A percentile compares a stretch with the other conserved stretches of the same genome.
Conservation (phyloP, 2,113 vertebrate genomes). For the Corynorhinus townsendii region DNA sequence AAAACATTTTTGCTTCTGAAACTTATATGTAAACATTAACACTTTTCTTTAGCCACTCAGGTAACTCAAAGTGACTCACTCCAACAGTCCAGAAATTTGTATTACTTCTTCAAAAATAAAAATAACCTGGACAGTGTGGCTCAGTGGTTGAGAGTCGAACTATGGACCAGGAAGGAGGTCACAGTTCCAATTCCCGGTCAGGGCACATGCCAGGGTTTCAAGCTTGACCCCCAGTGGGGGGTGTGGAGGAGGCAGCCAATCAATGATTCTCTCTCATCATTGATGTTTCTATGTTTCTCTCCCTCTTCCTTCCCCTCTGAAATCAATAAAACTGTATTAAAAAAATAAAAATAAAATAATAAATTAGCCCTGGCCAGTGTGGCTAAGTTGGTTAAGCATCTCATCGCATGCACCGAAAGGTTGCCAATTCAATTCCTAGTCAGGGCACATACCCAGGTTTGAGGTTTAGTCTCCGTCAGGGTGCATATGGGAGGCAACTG, state of each 20-base stretch:
- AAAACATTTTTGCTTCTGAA: slow-evolving; percentile 16
- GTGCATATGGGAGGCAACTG: not conserved
- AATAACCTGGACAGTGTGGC: not conserved
- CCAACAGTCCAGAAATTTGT: not conserved
- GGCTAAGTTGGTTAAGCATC: not conserved
- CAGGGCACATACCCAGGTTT: not conserved
- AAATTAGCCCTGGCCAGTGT: not conserved
- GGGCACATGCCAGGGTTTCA: too few species aligned
- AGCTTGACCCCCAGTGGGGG: too few species aligned
- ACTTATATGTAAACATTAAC: not conserved
- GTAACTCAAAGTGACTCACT: not conserved
- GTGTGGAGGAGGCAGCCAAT: too few species aligned
- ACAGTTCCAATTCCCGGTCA: too few species aligned
- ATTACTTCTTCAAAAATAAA: not conserved
- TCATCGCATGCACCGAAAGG: not conserved
- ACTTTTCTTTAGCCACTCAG: not conserved
- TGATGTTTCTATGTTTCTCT: too few species aligned
- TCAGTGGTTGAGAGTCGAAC: not conserved
- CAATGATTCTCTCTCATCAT: too few species aligned
- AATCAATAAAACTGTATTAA: too few species aligned
- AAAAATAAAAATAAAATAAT: not conserved
- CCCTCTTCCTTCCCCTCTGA: too few species aligned
- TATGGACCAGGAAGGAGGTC: too few species aligned
- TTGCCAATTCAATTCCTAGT: not conserved
- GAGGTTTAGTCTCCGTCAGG: not conserved